phyloP scores from a whole-genome alignment of 2,797 vertebrate genomes.

The Aselliscus stoliczkanus region DNA sequence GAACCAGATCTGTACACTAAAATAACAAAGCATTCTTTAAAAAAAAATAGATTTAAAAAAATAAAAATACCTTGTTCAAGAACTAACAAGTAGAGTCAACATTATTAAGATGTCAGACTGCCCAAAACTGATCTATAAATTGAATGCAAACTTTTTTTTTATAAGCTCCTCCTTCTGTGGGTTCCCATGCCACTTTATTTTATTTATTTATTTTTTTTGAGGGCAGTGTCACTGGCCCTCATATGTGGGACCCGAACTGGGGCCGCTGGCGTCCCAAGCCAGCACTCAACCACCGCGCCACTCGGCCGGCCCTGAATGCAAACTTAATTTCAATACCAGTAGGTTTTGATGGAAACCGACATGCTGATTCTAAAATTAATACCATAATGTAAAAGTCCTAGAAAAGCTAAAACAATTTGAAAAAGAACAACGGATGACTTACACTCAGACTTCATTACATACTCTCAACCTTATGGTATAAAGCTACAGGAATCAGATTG shows the following conservation, averaged over 20 bases:
- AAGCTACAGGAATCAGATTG: not conserved
- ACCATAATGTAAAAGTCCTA: not conserved
- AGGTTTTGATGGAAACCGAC: not conserved
- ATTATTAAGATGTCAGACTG: not conserved
- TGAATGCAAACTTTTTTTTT: not conserved
- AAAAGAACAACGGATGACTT: not conserved
- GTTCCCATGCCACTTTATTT: no score
- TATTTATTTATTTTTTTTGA: no score
- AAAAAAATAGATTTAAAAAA: conserved; percentile 2
- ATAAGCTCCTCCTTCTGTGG: no score
- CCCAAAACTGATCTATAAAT: not conserved
- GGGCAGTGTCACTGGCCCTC: no score
- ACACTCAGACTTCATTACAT: not conserved
- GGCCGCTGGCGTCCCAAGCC: no score
- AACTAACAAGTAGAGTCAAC: not conserved
- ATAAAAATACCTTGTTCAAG: not conserved
- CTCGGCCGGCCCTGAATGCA: no score
- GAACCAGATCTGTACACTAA: not conserved
- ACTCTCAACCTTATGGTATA: not conserved
- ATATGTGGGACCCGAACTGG: no score
- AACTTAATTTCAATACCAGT: not conserved
- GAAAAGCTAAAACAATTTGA: not conserved
- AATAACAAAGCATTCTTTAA: not conserved
- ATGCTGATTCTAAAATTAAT: not conserved
- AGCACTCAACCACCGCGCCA: no score